These are phyloP conservation scores for Osedax frankpressi DNA, from an alignment of 2,888 invertebrate genomes.

Conservation along the genomic window DNA sequence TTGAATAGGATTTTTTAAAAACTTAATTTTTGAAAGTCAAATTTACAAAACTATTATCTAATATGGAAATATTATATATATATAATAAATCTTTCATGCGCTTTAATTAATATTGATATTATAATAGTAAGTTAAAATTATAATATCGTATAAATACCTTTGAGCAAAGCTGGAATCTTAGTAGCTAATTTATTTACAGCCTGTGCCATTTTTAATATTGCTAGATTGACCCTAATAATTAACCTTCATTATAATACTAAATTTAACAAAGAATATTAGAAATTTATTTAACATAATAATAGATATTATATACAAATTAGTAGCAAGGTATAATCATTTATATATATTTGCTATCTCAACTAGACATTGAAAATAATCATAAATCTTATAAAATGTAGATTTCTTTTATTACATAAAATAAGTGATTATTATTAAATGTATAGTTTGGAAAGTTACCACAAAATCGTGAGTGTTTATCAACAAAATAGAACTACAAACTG, in stretches of 20 bases:
- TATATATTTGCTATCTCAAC: too few species aligned
- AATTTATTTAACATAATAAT: not conserved
- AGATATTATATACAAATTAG: not conserved
- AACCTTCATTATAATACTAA: not conserved
- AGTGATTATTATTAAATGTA: too few species aligned
- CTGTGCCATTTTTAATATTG: conserved; percentile 10
- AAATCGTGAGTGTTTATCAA: too few species aligned
- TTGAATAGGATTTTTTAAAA: too few species aligned
- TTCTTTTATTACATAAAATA: too few species aligned
- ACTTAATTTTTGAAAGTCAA: not conserved
- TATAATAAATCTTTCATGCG: too few species aligned
- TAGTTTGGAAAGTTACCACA: too few species aligned
- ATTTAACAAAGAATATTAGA: not conserved
- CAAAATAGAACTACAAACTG: too few species aligned
- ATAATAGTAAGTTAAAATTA: too few species aligned
- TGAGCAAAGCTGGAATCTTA: conserved; percentile 1
- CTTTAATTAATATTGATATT: too few species aligned
- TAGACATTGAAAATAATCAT: too few species aligned
- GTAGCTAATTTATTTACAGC: conserved; percentile 5
- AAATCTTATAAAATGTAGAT: not conserved
- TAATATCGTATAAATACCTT: not conserved
- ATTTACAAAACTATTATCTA: not conserved
- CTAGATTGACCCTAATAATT: not conserved
- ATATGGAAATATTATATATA: not conserved
- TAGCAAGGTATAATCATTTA: too few species aligned